These are phyloP conservation scores for Argya squamiceps DNA, from an alignment of 2,797 vertebrate species.

Conservation along the genomic window DNA sequence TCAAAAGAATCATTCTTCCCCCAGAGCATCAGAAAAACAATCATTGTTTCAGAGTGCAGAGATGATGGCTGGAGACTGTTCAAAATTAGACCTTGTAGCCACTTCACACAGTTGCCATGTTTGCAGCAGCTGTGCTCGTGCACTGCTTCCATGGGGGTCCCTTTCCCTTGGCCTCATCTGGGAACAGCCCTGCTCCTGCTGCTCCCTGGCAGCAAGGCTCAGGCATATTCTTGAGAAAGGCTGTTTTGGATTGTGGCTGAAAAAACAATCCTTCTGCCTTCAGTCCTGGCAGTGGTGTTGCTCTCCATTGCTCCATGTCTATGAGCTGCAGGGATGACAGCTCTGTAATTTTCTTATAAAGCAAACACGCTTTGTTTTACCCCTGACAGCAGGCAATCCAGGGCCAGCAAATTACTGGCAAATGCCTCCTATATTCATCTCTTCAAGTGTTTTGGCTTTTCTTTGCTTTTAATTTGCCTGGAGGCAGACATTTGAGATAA, in stretches of 20 bases:
- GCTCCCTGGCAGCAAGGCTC: not conserved
- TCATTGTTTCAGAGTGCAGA: not conserved
- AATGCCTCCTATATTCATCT: slow-evolving; percentile 78
- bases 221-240: not conserved
- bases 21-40: not conserved
- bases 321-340: not conserved
- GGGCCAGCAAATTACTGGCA: slow-evolving; percentile 81
- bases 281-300: not conserved
- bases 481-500: slow-evolving; percentile 63
- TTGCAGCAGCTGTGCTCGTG: not conserved
- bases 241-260: not conserved
- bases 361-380: slow-evolving; percentile 43
- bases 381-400: slow-evolving; percentile 78
- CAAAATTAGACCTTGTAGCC: not conserved
- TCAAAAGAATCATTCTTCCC: not conserved
- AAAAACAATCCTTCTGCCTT: not conserved
- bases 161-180: not conserved
- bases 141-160: not conserved
- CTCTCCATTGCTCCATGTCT: not conserved
- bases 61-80: not conserved
- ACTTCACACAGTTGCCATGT: not conserved
- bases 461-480: slow-evolving; percentile 61
- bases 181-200: not conserved
- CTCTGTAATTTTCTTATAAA: slow-evolving; percentile 19
- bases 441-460: slow-evolving; percentile 74